Percentiles rank a stretch among this genome's conserved stretches.
Evolutionary conservation across 1,140 invertebrate species (phyloP).

Genomic region (Macrotrachela quadricornifera): DNA sequence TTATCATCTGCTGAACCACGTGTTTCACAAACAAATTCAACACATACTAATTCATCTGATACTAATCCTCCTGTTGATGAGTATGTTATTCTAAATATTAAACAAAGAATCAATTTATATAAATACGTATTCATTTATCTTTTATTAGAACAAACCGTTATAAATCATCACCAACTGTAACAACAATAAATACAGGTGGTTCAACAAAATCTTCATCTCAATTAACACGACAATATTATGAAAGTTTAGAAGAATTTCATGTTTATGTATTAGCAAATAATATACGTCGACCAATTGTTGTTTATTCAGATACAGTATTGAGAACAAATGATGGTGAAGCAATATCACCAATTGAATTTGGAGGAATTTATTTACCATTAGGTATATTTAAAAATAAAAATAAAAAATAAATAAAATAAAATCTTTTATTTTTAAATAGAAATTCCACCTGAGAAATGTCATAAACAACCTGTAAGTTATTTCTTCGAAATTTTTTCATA

Average conservation of each 20-base stretch:
- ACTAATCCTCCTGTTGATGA: not conserved
- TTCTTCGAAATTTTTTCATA: too few species aligned
- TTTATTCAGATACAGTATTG: slow-evolving; percentile 64
- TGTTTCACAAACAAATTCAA: too few species aligned
- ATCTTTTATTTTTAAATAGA: too few species aligned
- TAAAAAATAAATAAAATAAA: too few species aligned
- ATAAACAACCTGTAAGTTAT: slow-evolving; percentile 18
- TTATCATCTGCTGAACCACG: slow-evolving; percentile 45
- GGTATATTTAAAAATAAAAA: slow-evolving; percentile 39
- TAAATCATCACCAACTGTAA: too few species aligned
- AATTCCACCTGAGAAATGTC: slow-evolving; percentile 38
- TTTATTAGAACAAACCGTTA: too few species aligned
- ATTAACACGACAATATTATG: slow-evolving; percentile 34
- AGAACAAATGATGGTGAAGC: slow-evolving; percentile 43
- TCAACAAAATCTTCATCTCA: too few species aligned
- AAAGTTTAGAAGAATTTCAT: slow-evolving; percentile 64
- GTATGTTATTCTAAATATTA: not conserved
- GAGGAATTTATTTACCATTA: slow-evolving; percentile 63
- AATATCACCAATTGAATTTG: slow-evolving; percentile 67
- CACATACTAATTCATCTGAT: too few species aligned
- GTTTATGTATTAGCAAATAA: slow-evolving; percentile 64
- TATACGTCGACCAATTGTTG: slow-evolving; percentile 56
- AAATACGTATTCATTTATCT: too few species aligned
- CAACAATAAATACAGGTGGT: too few species aligned
- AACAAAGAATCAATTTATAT: too few species aligned